Conservation (phyloP, 2,797 vertebrate species). For the Petrocephalus schoutedeni region DNA sequence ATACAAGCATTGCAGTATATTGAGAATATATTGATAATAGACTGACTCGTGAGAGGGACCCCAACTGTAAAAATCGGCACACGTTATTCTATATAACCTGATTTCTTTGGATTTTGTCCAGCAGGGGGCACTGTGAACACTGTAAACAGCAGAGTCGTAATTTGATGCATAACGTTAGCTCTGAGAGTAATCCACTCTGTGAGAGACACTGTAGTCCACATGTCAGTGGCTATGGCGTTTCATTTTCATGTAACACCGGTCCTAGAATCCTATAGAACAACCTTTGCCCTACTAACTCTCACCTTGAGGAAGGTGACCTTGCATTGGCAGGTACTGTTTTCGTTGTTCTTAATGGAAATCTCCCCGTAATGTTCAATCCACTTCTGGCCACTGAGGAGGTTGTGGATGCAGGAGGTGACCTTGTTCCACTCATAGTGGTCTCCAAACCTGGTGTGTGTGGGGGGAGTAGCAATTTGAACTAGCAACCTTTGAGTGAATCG, state of each 20-base stretch:
- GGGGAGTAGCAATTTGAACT: neutral
- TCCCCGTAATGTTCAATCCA: constrained; percentile 99
- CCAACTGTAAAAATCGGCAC: neutral
- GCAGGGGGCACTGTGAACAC: constrained; percentile 36
- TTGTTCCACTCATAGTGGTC: constrained; percentile 97
- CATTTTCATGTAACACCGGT: neutral
- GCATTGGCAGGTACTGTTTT: constrained; percentile 71
- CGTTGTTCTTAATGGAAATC: constrained; percentile 81
- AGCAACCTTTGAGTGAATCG: neutral
- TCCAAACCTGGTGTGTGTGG: constrained; percentile 64
- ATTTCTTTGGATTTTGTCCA: constrained; percentile 32
- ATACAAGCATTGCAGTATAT: neutral
- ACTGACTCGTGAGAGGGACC: neutral
- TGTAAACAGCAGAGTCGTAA: neutral
- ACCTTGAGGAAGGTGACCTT: constrained; percentile 95
- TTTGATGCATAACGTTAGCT: neutral
- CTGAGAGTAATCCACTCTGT: neutral
- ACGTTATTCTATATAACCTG: neutral
- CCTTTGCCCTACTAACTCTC: constrained; percentile 8
- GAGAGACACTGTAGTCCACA: too few relatives aligned
- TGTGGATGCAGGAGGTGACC: constrained; percentile 96
- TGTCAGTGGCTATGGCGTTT: neutral
- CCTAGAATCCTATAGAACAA: neutral
- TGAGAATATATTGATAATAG: neutral
- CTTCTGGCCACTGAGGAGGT: constrained; percentile 90